Conservation (phyloP, 2,113 vertebrate genomes). For the Odocoileus hemionus region DNA sequence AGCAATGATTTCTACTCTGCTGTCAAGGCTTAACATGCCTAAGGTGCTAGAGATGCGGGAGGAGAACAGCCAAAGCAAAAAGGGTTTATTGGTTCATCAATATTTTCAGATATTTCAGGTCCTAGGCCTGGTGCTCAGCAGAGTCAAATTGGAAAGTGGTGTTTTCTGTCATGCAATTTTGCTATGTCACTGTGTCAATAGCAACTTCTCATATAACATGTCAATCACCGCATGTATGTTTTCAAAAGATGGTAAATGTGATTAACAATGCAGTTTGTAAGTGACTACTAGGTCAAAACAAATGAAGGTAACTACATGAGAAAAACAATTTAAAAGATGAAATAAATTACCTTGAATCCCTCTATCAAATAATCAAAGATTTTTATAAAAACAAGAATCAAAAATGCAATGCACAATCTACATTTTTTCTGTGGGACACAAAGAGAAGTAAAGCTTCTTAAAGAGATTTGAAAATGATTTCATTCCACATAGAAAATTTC, state of each 20-base stretch:
- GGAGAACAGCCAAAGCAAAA: neutral
- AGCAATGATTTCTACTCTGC: neutral
- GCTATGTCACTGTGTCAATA: neutral
- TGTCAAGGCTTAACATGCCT: neutral
- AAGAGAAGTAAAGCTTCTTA: neutral
- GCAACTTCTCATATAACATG: neutral
- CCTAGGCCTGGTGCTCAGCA: neutral
- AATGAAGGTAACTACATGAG: neutral
- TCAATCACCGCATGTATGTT: neutral
- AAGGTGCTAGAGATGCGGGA: neutral
- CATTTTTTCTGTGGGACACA: neutral
- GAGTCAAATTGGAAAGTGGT: neutral
- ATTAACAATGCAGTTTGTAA: neutral
- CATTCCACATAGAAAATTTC: neutral
- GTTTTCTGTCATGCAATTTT: neutral
- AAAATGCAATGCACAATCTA: neutral
- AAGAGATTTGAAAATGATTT: constrained; percentile 23
- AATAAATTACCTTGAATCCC: neutral
- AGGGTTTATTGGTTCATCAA: neutral
- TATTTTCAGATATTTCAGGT: neutral
- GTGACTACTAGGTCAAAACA: neutral
- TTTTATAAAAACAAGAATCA: neutral
- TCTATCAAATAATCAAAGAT: constrained; percentile 22
- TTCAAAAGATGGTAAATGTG: neutral
- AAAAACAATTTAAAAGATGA: neutral